These are phyloP conservation scores for Hydraecia micacea DNA, from an alignment of 2,888 invertebrate genomes.

Conservation along the genomic window DNA sequence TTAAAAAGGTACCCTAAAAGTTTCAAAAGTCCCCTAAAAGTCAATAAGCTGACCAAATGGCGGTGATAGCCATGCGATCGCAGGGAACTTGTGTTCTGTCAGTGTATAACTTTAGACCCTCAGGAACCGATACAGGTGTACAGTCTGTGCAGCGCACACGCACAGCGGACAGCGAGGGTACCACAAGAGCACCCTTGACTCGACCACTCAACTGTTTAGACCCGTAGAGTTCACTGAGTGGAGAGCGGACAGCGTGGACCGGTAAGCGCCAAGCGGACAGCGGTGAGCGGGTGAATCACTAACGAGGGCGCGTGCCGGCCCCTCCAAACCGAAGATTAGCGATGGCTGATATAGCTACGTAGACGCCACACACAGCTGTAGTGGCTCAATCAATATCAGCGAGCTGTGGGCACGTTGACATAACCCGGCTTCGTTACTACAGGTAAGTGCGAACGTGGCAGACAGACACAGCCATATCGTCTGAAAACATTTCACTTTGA, in stretches of 20 bases:
- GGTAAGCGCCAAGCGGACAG: not conserved
- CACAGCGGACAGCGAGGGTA: not conserved
- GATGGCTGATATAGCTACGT: not conserved
- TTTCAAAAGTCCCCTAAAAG: not conserved
- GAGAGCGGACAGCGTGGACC: not conserved
- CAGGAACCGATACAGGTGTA: not conserved
- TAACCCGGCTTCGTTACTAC: not conserved
- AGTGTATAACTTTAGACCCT: not conserved
- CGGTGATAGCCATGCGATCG: not conserved
- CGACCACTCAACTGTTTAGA: not conserved
- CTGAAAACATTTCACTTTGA: not conserved
- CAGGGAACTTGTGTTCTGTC: not conserved
- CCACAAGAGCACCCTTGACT: not conserved
- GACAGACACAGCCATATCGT: not conserved
- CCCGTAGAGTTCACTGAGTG: not conserved
- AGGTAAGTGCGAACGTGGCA: not conserved
- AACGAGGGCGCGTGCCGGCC: constrained; percentile 10
- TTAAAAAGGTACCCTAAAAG: too few relatives aligned
- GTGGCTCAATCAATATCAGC: not conserved
- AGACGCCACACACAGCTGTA: not conserved
- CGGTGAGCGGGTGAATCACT: not conserved
- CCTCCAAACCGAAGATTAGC: not conserved
- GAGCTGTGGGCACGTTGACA: not conserved
- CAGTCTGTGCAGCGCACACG: too few relatives aligned
- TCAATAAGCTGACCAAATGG: not conserved